Evolutionary conservation across 2,888 invertebrate genomes (phyloP).

Genomic region (Amorpha juglandis): DNA sequence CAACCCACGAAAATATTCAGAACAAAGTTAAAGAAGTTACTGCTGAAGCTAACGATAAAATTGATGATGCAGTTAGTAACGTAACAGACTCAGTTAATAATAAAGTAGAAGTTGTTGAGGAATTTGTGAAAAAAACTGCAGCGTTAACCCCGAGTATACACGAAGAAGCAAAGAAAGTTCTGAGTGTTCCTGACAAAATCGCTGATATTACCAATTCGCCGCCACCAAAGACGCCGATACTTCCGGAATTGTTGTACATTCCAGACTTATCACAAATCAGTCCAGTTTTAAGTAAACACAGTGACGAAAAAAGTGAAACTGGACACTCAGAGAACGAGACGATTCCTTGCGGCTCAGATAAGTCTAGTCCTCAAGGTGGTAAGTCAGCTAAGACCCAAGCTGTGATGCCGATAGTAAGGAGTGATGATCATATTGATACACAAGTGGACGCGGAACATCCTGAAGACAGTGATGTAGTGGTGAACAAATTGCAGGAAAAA

Average conservation of each 20-base stretch:
- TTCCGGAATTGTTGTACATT: conserved; percentile 70
- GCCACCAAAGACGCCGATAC: conserved; percentile 74
- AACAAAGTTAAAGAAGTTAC: conserved; percentile 35
- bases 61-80: conserved; percentile 47
- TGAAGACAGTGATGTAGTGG: conserved; percentile 70
- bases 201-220: conserved; percentile 69
- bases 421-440: conserved; percentile 71
- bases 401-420: conserved; percentile 77
- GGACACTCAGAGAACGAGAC: conserved; percentile 80
- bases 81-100: conserved; percentile 54
- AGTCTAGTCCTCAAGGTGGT: conserved; percentile 74
- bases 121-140: conserved; percentile 65
- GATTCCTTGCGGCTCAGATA: conserved; percentile 77
- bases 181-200: conserved; percentile 66
- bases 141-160: conserved; percentile 59
- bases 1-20: conserved; percentile 31
- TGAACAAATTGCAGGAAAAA: conserved; percentile 67
- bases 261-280: conserved; percentile 74
- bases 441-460: conserved; percentile 50
- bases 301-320: conserved; percentile 75
- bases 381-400: conserved; percentile 78
- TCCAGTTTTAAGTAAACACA: conserved; percentile 71
- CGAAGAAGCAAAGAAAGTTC: conserved; percentile 61
- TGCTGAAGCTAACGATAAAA: conserved; percentile 42
- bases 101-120: conserved; percentile 66